Evolutionary conservation across 2,888 invertebrate genomes (phyloP).

Genomic region (Lymantria dispar): DNA sequence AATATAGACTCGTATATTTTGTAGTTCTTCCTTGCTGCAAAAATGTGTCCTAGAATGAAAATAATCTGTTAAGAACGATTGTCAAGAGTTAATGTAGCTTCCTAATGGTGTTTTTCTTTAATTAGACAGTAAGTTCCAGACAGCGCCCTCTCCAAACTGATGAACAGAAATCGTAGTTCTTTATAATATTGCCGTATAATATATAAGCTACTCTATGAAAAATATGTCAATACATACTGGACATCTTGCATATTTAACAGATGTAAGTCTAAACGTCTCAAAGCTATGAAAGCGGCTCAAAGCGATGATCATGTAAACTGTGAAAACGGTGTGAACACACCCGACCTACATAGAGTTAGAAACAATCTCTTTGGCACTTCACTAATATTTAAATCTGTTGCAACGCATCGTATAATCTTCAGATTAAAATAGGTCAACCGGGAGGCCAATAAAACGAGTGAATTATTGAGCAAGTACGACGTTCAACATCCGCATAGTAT

Average conservation of each 20-base stretch:
- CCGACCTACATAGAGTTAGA: conserved; percentile 40
- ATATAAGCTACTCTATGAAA: background rate
- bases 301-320: conserved; percentile 42
- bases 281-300: conserved; percentile 40
- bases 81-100: background rate
- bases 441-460: conserved; percentile 43
- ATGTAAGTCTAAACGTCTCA: conserved; percentile 20
- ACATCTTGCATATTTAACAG: conserved; percentile 30
- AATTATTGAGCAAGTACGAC: conserved; percentile 36
- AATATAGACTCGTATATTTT: no score
- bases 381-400: conserved; percentile 38
- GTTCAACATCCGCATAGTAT: conserved; percentile 38
- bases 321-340: conserved; percentile 44
- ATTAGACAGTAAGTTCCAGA: no score
- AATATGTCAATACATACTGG: conserved; percentile 18
- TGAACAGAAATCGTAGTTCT: background rate
- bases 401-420: conserved; percentile 43
- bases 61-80: background rate
- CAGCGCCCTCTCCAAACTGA: no score
- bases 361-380: conserved; percentile 31
- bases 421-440: conserved; percentile 55
- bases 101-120: no score
- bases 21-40: no score
- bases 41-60: no score
- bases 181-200: background rate